Evolutionary conservation across 2,797 vertebrate genomes (phyloP), one percentile per base, ranked within the genome.

Genomic region (Dipus sagitta): DNA sequence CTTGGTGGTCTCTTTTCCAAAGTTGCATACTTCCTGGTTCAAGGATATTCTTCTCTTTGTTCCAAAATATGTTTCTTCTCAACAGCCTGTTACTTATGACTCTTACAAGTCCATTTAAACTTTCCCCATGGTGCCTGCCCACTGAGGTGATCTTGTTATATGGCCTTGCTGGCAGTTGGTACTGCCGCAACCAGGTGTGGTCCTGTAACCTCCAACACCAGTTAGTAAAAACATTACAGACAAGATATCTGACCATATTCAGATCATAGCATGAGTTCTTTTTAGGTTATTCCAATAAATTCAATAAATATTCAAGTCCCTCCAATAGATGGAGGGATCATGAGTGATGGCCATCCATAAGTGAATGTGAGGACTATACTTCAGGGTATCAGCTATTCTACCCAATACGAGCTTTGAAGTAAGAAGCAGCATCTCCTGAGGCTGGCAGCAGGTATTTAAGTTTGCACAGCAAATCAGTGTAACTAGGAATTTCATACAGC

Each of bases 121-220:
- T 10, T n/a, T 91, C 12, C 74, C n/a, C 9, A 42, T n/a, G 0
- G 23, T 70, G n/a, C 20, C 68, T 70, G 8, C n/a, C 52, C 24
- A 17, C 30, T 68, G 42, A 62, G 34, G 2, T 0, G 3, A 42
- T 32, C 64, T 18, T 2, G 0, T n/a, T 34, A 83, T 18, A 11
- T 0, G 0, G 30, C 32, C 17, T 2, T 3, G 4, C 18, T 70
- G 4, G 21, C 6, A 12, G 8, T 14, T 64, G 21, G 24, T n/a
- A 4, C 18, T 34, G 12, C 7, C 1, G 23, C 88, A 62, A 26
- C 14, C 14, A 47, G 15, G 11, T 7, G 14, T 2, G 7, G 8
- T 70, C 32, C 38, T 28, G 76, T 24, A 72, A 47, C 5, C 68
- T 17, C 74, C 64, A 47, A 34, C 32, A 34, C 14, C 32, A 12